A percentile compares a stretch with the other conserved stretches of the same genome.
Evolutionary conservation across 2,888 invertebrate genomes (phyloP).

Genomic region (Calameuta filiformis): DNA sequence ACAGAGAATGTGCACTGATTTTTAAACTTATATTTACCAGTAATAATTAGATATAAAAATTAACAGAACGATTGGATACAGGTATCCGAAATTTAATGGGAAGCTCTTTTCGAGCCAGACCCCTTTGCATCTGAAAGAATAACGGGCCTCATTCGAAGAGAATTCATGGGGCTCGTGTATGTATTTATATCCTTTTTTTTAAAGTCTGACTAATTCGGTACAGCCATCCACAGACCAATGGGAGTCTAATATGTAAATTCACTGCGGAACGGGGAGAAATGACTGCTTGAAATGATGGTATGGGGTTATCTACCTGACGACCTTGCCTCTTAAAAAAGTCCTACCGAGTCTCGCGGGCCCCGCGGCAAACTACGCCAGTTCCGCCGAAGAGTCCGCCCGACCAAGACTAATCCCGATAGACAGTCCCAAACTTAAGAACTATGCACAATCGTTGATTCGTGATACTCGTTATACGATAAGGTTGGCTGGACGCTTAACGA

Average conservation of each 20-base stretch:
- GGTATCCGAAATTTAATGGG: background rate
- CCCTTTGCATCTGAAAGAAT: background rate
- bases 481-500: background rate
- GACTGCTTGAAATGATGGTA: conserved; percentile 37
- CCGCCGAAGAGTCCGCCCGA: conserved; percentile 43
- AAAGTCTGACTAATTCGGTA: background rate
- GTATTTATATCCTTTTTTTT: background rate
- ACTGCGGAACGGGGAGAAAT: conserved; percentile 18
- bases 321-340: conserved; percentile 52
- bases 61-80: background rate
- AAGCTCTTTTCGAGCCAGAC: background rate
- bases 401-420: conserved; percentile 41
- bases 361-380: conserved; percentile 42
- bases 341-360: conserved; percentile 35
- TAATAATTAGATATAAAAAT: background rate
- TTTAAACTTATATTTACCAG: background rate
- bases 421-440: background rate
- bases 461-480: background rate
- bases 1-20: background rate
- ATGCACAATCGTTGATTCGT: background rate
- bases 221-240: background rate
- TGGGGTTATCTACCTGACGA: conserved; percentile 54
- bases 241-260: conserved; percentile 16
- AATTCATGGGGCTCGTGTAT: background rate
- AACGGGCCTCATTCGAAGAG: background rate